Percentiles rank a stretch among this genome's conserved stretches.
These are phyloP conservation scores for Pardalotus punctatus DNA, from an alignment of 2,113 vertebrate species.

Conservation along the genomic window DNA sequence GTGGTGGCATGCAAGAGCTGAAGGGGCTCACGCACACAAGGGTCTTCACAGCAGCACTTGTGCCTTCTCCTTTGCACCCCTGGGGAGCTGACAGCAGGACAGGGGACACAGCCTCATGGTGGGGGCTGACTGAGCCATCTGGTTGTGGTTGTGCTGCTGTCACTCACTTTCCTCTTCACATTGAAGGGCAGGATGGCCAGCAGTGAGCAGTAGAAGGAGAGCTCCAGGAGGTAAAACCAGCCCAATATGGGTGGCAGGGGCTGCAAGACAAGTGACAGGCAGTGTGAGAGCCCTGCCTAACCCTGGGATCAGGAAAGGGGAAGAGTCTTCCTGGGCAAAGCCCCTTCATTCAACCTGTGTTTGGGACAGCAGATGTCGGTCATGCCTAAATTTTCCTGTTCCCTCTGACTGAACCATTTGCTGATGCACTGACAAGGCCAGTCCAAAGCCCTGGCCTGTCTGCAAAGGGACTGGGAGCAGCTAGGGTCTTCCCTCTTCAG, in stretches of 20 bases:
- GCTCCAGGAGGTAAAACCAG: conserved; percentile 80
- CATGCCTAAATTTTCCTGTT: background rate
- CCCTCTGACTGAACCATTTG: background rate
- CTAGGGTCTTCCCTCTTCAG: background rate
- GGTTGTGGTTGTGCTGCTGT: background rate
- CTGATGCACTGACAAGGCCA: background rate
- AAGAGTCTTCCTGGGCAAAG: background rate
- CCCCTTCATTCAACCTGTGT: background rate
- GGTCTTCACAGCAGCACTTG: background rate
- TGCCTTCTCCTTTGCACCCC: background rate
- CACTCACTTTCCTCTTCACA: conserved; percentile 80
- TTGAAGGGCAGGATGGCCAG: conserved; percentile 77
- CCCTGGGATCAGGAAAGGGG: background rate
- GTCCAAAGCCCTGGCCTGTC: background rate
- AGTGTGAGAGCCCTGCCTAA: background rate
- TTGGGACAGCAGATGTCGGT: background rate
- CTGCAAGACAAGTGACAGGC: conserved; percentile 41
- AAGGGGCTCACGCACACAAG: background rate
- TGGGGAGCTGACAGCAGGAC: fast-evolving
- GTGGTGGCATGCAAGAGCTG: background rate
- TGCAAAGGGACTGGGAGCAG: background rate
- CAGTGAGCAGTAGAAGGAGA: conserved; percentile 81
- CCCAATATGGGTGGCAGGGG: conserved; percentile 55
- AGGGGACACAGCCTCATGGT: background rate
- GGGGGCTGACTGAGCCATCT: background rate